Conservation (phyloP, 1,140 invertebrate genomes). For the Colletes latitarsis region DNA sequence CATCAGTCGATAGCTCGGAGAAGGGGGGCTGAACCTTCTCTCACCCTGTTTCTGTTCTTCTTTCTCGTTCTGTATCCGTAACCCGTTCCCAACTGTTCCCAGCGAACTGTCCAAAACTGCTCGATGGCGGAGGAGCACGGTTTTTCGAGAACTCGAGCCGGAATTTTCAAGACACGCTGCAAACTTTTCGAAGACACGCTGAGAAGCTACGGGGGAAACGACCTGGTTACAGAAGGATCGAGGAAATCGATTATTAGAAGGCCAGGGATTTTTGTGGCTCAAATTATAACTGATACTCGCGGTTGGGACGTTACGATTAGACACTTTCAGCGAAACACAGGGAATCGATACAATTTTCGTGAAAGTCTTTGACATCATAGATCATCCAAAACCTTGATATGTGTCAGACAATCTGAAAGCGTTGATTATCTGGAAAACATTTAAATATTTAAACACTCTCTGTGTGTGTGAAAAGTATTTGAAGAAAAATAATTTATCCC, state of each 20-base stretch:
- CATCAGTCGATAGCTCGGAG: constrained; percentile 77
- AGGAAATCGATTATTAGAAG: not conserved
- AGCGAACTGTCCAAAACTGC: constrained; percentile 52
- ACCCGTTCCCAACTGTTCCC: constrained; percentile 40
- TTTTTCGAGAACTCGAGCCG: constrained; percentile 24
- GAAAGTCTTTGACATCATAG: too few species aligned
- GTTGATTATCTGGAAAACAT: too few species aligned
- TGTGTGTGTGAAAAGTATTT: too few species aligned
- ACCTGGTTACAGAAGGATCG: not conserved
- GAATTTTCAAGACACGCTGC: not conserved
- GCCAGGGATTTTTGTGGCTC: too few species aligned
- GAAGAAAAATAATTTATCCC: too few species aligned
- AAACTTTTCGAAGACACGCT: not conserved
- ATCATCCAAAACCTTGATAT: too few species aligned
- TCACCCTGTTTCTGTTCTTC: constrained; percentile 59
- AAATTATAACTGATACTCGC: too few species aligned
- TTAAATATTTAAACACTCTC: too few species aligned
- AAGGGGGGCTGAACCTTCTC: constrained; percentile 68
- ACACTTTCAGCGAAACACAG: too few species aligned
- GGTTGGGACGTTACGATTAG: too few species aligned
- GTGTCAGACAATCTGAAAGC: too few species aligned
- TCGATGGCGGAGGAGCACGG: constrained; percentile 36
- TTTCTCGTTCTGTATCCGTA: constrained; percentile 58
- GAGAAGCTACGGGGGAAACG: not conserved
- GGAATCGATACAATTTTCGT: too few species aligned